Conservation (phyloP, 2,888 invertebrate genomes). For the Polydrusus cervinus region DNA sequence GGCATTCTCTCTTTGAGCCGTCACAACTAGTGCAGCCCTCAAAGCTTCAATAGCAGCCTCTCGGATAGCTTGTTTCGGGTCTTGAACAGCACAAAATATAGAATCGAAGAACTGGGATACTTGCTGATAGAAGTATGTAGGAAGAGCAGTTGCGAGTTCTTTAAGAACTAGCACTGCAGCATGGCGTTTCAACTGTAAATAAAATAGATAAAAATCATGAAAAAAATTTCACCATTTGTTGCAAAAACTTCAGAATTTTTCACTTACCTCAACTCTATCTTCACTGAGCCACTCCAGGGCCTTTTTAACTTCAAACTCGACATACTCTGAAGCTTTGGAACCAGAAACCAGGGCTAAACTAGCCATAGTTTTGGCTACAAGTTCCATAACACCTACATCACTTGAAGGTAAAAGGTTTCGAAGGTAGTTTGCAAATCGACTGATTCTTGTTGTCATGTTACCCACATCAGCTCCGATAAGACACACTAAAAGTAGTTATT, state of each 20-base stretch:
- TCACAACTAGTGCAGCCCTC: conserved; percentile 95
- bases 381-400: conserved; percentile 95
- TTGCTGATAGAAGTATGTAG: conserved; percentile 97
- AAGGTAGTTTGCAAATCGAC: conserved; percentile 94
- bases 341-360: conserved; percentile 93
- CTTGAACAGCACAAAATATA: conserved; percentile 92
- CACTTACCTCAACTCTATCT: conserved; percentile 85
- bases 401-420: conserved; percentile 91
- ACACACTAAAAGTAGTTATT: conserved; percentile 79
- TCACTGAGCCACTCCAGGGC: conserved; percentile 96
- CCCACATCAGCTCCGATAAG: conserved; percentile 95
- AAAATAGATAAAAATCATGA: conserved; percentile 23
- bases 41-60: conserved; percentile 95
- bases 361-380: conserved; percentile 96
- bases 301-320: conserved; percentile 97
- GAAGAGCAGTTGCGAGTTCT: conserved; percentile 95
- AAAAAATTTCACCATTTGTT: background rate
- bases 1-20: conserved; percentile 95
- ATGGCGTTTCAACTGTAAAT: conserved; percentile 83
- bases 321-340: conserved; percentile 95
- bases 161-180: conserved; percentile 94
- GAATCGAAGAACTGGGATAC: conserved; percentile 95
- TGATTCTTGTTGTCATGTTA: conserved; percentile 91
- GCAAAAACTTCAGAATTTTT: background rate
- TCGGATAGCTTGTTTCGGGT: conserved; percentile 91